Evolutionary conservation across 2,113 vertebrate genomes (phyloP), one percentile per base, ranked within the genome.

Genomic region (Channa maculata): DNA sequence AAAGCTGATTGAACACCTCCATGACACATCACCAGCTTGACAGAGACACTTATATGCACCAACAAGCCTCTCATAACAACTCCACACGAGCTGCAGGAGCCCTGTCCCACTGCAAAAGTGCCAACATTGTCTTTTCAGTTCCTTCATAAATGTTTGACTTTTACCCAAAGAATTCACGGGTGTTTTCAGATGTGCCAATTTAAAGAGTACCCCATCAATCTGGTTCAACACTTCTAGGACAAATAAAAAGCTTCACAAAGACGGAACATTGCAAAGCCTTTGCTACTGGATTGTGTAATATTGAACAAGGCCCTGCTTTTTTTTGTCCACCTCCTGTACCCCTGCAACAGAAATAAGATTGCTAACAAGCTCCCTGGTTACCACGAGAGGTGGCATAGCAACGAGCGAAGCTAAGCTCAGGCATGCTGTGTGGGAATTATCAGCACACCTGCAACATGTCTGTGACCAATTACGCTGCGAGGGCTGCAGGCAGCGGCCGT

Each of bases 321-420:
- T 24, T 67, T 58, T 0, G 2, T 34, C 37, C 14, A 65, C 37
- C 52, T 63, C 36, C 34, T 33, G 36, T 45, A 38, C 11, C 13
- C 24, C 36, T 4, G 8, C 12, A 14, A 63, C 33, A 78, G 58
- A 33, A 51, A 45, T 51, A 37, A 53, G 15, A 77, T 48, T 8
- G 51, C 55, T 66, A 84, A 77, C 45, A 77, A 86, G 58, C 78
- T 80, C 55, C 66, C 45, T 58, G 59, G 75, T 86, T 70, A 71
- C 65, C 9, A 33, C 51, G 6, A 0, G 2, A 63, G 41, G 54
- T 61, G 71, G 69, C 60, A 65, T 69, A 64, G 64, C 71, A 65
- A 81, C 13, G 12, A 34, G 68, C 8, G 1, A 53, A 50, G 46
- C 78, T 50, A n/a, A 72, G 66, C 60, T 59, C 50, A 1, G 46